Evolutionary conservation across 2,113 vertebrate species (phyloP).

Genomic region (Emydocephalus ijimae): DNA sequence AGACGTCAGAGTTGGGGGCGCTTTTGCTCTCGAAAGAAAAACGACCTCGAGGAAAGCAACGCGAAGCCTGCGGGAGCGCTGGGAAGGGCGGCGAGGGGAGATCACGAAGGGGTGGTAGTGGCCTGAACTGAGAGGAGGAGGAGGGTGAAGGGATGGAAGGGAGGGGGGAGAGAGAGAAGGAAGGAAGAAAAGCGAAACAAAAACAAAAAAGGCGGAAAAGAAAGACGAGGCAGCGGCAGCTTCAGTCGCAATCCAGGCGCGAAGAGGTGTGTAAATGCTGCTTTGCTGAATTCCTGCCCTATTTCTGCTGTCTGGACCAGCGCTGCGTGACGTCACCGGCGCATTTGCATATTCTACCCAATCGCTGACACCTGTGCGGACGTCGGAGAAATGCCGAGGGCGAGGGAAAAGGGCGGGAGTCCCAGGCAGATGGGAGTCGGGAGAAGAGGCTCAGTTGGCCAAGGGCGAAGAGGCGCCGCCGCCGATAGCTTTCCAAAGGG

Average conservation of each 20-base stretch:
- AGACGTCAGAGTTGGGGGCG: background rate
- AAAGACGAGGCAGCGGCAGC: background rate
- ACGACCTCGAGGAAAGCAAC: background rate
- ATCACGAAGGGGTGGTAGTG: background rate
- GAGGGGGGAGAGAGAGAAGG: no score
- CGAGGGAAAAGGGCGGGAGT: background rate
- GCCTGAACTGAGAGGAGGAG: background rate
- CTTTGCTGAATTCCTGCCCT: conserved; percentile 74
- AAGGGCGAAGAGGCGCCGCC: background rate
- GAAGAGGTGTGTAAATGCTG: conserved; percentile 42
- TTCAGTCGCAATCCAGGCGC: conserved; percentile 35
- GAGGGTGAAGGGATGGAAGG: background rate
- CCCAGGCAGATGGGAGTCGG: background rate
- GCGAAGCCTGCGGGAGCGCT: background rate
- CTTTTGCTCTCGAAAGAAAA: background rate
- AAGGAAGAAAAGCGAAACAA: background rate
- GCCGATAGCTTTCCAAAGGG: no score
- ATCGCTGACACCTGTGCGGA: conserved; percentile 75
- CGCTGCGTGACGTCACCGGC: conserved; percentile 83
- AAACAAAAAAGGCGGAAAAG: background rate
- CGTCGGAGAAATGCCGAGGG: background rate
- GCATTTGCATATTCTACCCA: conserved; percentile 72
- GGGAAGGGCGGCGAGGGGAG: background rate
- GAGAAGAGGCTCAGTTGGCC: background rate
- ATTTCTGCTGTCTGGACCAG: conserved; percentile 80